These are phyloP conservation scores for Laupala kohalensis DNA, from an alignment of 1,140 invertebrate species.

Conservation along the genomic window DNA sequence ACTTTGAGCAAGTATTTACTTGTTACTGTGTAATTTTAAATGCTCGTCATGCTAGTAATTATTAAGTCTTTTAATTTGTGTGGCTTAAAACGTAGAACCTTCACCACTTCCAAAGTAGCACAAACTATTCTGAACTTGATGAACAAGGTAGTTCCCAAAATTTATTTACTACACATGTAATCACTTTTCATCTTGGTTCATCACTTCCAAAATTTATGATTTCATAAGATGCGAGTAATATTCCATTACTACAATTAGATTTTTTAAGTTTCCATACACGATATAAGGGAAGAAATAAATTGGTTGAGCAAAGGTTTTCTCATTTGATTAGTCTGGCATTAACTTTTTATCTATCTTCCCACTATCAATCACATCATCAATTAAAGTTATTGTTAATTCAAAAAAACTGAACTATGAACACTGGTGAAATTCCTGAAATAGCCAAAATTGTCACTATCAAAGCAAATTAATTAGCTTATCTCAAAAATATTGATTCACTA, in stretches of 20 bases:
- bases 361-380: background rate
- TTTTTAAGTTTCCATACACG: background rate
- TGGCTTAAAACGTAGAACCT: background rate
- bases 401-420: background rate
- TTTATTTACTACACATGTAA: background rate
- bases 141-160: background rate
- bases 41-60: background rate
- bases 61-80: background rate
- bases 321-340: background rate
- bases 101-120: background rate
- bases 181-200: background rate
- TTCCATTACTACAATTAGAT: background rate
- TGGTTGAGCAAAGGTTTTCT: background rate
- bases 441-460: background rate
- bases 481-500: constrained; percentile 5
- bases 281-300: background rate
- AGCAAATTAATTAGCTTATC: background rate
- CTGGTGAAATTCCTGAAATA: background rate
- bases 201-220: background rate
- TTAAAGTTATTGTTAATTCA: background rate
- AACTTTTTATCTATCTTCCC: background rate
- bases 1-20: background rate
- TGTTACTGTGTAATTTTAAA: background rate
- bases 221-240: background rate
- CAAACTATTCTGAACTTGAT: background rate